phyloP scores from a whole-genome alignment of 2,888 invertebrate species.

The Drosophila kuntzei region DNA sequence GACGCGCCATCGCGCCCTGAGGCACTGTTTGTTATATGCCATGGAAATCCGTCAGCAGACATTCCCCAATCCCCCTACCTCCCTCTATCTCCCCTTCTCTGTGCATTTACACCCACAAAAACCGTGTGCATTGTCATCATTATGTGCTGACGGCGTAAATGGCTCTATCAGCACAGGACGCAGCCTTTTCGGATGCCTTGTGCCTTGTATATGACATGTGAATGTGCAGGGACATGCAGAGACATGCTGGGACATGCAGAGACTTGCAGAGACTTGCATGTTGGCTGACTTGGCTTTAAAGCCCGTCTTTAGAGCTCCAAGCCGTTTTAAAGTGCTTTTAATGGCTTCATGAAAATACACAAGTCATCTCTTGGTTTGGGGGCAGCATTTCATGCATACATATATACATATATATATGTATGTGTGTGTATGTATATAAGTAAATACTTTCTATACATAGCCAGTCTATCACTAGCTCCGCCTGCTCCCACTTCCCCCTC shows the following conservation, averaged over 20 bases:
- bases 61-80: constrained; percentile 6
- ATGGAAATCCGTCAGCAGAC: constrained; percentile 75
- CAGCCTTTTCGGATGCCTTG: constrained; percentile 52
- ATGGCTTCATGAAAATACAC: constrained; percentile 71
- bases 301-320: constrained; percentile 45
- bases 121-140: constrained; percentile 70
- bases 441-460: constrained; percentile 41
- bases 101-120: constrained; percentile 14
- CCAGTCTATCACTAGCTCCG: constrained; percentile 60
- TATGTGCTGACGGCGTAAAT: constrained; percentile 81
- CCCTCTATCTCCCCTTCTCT: neutral
- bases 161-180: constrained; percentile 73
- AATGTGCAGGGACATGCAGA: constrained; percentile 4
- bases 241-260: constrained; percentile 1
- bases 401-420: constrained; percentile 10
- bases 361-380: constrained; percentile 56
- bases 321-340: constrained; percentile 70
- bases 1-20: constrained; percentile 60
- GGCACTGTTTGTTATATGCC: constrained; percentile 77
- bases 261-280: neutral
- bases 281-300: constrained; percentile 55
- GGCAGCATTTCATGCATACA: constrained; percentile 25
- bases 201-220: constrained; percentile 65
- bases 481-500: constrained; percentile 14
- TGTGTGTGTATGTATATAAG: neutral